Conservation (phyloP, 2,888 invertebrate genomes). For the Lathronympha strigana region DNA sequence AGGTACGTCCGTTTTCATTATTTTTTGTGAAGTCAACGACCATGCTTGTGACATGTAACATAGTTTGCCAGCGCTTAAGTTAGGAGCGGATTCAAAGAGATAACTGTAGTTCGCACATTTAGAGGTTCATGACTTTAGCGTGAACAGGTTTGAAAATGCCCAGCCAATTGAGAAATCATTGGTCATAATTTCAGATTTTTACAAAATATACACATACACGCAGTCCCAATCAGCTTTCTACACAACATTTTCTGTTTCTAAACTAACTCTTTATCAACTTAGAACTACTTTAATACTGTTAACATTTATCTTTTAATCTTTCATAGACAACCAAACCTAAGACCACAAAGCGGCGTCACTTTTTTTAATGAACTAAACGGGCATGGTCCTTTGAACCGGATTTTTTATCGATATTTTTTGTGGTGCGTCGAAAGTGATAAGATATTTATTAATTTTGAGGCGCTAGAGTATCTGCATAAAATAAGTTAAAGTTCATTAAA, state of each 20-base stretch:
- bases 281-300: too few species aligned
- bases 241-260: neutral
- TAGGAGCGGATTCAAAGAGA: neutral
- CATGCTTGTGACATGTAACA: slow-evolving; percentile 16
- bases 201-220: too few species aligned
- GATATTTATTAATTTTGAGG: neutral
- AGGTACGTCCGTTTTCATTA: slow-evolving; percentile 60
- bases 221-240: slow-evolving; percentile 1
- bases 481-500: neutral
- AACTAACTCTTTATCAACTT: neutral
- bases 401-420: slow-evolving; percentile 4
- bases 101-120: neutral
- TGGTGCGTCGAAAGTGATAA: neutral
- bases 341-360: neutral
- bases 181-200: too few species aligned
- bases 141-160: slow-evolving; percentile 7
- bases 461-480: neutral
- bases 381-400: slow-evolving; percentile 37
- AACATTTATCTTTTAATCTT: neutral
- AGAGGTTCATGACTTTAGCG: slow-evolving; percentile 4
- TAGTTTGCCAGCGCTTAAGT: neutral
- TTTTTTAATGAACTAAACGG: neutral
- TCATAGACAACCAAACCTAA: neutral
- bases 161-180: slow-evolving; percentile 2
- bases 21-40: slow-evolving; percentile 34